These are phyloP conservation scores for Antheraea pernyi DNA, from an alignment of 1,140 invertebrate genomes.

Conservation along the genomic window DNA sequence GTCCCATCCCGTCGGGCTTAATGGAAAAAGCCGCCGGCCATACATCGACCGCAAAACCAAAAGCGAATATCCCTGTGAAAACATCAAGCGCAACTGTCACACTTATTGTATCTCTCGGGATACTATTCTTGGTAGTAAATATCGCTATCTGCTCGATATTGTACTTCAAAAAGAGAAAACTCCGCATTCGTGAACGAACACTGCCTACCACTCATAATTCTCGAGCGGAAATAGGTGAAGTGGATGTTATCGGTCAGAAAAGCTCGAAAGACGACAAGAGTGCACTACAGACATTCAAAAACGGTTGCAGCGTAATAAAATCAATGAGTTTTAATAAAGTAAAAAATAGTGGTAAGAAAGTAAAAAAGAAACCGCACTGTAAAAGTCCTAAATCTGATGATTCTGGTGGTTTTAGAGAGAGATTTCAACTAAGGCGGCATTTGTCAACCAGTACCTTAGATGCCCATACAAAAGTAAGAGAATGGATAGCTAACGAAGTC, in stretches of 20 bases:
- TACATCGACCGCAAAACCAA: constrained; percentile 44
- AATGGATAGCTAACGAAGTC: constrained; percentile 90
- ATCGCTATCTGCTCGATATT: constrained; percentile 86
- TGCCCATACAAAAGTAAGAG: constrained; percentile 90
- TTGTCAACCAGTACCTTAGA: constrained; percentile 90
- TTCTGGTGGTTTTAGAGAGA: constrained; percentile 78
- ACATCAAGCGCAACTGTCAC: constrained; percentile 81
- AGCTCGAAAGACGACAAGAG: constrained; percentile 66
- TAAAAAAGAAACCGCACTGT: constrained; percentile 80
- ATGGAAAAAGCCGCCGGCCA: constrained; percentile 49
- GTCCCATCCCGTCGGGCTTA: constrained; percentile 47
- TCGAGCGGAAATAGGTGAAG: constrained; percentile 61
- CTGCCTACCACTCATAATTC: constrained; percentile 67
- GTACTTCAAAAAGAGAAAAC: constrained; percentile 86
- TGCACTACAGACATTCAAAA: constrained; percentile 62
- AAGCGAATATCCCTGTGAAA: constrained; percentile 51
- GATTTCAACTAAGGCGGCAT: constrained; percentile 84
- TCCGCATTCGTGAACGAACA: constrained; percentile 77
- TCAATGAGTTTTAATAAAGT: constrained; percentile 77
- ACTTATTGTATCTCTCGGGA: constrained; percentile 87
- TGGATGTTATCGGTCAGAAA: constrained; percentile 70
- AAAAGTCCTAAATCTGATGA: constrained; percentile 82
- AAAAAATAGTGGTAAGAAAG: constrained; percentile 45
- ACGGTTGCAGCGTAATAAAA: constrained; percentile 80
- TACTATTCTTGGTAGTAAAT: constrained; percentile 91